Base-by-base conservation (phyloP, 2,797 vertebrate genomes). In the Macrochelys suwanniensis region DNA sequence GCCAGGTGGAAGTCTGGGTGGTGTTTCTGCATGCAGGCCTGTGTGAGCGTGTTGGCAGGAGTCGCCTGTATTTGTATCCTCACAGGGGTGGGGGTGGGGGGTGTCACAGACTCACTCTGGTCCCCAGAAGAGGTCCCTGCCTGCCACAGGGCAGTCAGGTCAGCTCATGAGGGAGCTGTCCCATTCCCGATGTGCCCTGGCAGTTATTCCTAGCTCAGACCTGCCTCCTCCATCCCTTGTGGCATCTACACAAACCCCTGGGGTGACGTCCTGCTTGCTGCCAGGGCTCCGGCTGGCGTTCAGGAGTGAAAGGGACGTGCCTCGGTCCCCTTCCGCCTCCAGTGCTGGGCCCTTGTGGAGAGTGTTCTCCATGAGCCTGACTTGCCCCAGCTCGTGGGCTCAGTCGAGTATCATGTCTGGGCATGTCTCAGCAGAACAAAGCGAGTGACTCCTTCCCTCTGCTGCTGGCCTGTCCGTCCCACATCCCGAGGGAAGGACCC, bases 361-460 rank as follows among this genome's bases (percentile, higher is more conserved):
- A 42, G 47, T 37, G 15, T 68, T 68, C 57, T 81, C 78, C 31
- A 10, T 25, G 37, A 50, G 33, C n/a, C 61, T 76, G 78, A 50
- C n/a, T 71, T 71, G 37, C 45, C 74, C 78, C 78, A 56, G 33
- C 9, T 56, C 25, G 11, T 74, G 83, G 77, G 77, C 21, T 68
- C 78, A 85, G 56, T 61, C 7, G 3, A 13, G 7, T 74, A 26
- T 86, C 89, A 79, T 82, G 78, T 57, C 89, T 82, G 53, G 84
- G n/a, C 65, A 86, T 23, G 84, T 76, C 53, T 86, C 77, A 56
- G 65, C 47, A 42, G 56, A 85, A 74, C 26, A 76, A 33, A 54
- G 17, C 51, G 37, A 76, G 47, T 50, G 79, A 76, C 45, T 25
- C 57, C 65, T 49, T 25, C 59, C 25, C 45, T 33, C 21, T 53